Evolutionary conservation across 2,113 vertebrate genomes (phyloP).

Genomic region (Chelonoidis abingdonii): DNA sequence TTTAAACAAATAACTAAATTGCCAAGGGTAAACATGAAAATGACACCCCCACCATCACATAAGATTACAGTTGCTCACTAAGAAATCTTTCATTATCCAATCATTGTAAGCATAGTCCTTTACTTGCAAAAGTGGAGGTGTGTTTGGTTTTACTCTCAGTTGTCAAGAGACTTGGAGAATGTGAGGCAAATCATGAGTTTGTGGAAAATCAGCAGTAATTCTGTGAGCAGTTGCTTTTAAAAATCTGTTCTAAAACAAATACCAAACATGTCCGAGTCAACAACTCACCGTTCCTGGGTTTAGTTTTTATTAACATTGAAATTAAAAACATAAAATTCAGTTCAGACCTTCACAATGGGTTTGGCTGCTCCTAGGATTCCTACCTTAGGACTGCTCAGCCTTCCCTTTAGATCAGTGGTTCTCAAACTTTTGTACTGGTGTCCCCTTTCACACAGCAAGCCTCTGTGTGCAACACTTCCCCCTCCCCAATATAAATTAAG

Average conservation of each 20-base stretch:
- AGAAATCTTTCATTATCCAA: neutral
- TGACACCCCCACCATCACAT: neutral
- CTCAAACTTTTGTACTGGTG: too few species aligned
- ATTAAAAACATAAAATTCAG: neutral
- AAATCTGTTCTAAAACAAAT: constrained; percentile 39
- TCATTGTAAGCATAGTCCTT: neutral
- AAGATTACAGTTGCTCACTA: neutral
- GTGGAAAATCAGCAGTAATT: constrained; percentile 31
- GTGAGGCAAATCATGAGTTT: constrained; percentile 14
- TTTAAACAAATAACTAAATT: neutral
- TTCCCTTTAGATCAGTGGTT: neutral
- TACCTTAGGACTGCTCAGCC: neutral
- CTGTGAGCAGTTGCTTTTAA: constrained; percentile 26
- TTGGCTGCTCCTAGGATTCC: neutral
- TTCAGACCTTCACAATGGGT: neutral
- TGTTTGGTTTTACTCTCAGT: constrained; percentile 9
- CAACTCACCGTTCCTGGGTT: neutral
- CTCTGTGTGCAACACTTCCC: too few species aligned
- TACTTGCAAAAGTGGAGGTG: neutral
- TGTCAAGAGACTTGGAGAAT: constrained; percentile 54
- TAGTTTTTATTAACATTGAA: neutral
- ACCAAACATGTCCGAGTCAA: neutral
- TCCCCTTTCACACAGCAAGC: too few species aligned
- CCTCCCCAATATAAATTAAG: too few species aligned
- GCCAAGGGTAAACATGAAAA: neutral